Evolutionary conservation across 2,888 invertebrate genomes (phyloP), one percentile per base, ranked within the genome.

Genomic region (Hypercompe scribonia): DNA sequence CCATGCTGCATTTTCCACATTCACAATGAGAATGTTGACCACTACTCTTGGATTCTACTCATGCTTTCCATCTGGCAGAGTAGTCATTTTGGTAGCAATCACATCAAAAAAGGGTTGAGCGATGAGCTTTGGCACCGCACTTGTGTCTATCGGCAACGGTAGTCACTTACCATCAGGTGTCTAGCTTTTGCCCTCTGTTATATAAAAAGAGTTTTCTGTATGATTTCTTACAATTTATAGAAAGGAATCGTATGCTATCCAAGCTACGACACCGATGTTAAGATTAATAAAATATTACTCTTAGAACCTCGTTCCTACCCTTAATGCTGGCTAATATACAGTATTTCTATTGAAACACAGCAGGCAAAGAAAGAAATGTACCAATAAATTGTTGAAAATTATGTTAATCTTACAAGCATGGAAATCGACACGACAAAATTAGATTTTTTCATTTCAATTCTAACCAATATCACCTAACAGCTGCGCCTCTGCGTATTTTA

Each of bases 401-500:
- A 58, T 70, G 65, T 54, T 21, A 75, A 69, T 74, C 77, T 83
- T 78, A 70, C 71, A 73, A 79, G 77, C 81, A 84, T 83, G 76
- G 77, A 77, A 79, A 77, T 78, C 78, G 85, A 71, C 74, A 76
- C 78, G 77, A 76, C 77, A 78, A 81, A 82, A 83, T 86, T 84
- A 81, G 81, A 81, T 84, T 86, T 85, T 86, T 86, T 80, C 77
- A 78, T 81, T 81, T 82, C 81, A 81, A 81, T 87, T 86, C 82
- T 81, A 82, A 81, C 81, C 81, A 78, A 79, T 81, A 76, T 78
- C 78, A 73, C 74, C 3, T 46, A 82, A 78, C 94, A 93, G 91
- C 92, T 93, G 93, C 88, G 90, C 75, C 61, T 66, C 74, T 33
- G 33, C 83, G 85, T 84, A 81, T 85, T 87, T 79, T 84, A 86